phyloP scores from a whole-genome alignment of 2,113 vertebrate species.

The Prinia subflava region DNA sequence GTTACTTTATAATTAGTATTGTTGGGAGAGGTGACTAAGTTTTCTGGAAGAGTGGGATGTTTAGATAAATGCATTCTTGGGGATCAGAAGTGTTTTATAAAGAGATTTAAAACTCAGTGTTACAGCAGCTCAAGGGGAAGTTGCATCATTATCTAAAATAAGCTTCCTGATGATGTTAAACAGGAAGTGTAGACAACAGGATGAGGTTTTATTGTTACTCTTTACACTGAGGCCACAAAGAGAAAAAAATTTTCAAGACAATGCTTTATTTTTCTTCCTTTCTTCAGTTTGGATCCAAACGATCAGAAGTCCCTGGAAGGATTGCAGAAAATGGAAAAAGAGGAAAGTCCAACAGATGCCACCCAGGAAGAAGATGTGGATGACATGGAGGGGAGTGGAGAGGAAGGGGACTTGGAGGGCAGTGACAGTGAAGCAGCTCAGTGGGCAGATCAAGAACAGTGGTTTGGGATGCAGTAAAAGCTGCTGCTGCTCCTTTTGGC shows the following conservation, averaged over 20 bases:
- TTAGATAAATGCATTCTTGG: neutral
- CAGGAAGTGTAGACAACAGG: slow-evolving; percentile 10
- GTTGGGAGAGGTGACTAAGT: neutral
- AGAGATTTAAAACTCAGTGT: neutral
- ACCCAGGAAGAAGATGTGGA: slow-evolving; percentile 97
- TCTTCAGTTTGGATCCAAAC: slow-evolving; percentile 91
- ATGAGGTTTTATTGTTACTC: neutral
- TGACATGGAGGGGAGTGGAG: slow-evolving; percentile 98
- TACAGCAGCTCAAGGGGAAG: neutral
- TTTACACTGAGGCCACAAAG: neutral
- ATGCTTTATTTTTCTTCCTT: slow-evolving; percentile 29
- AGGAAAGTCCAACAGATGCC: slow-evolving; percentile 94
- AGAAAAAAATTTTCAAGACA: neutral
- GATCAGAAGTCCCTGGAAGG: slow-evolving; percentile 98
- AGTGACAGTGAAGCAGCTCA: slow-evolving; percentile 97
- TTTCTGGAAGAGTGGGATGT: neutral
- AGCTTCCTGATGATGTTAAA: neutral
- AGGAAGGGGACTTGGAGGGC: slow-evolving; percentile 96
- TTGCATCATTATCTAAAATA: neutral
- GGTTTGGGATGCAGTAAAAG: slow-evolving; percentile 96
- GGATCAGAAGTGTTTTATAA: neutral
- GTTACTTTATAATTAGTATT: neutral
- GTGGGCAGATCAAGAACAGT: slow-evolving; percentile 98
- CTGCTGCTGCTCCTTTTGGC: neutral
- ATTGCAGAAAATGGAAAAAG: slow-evolving; percentile 99